Evolutionary conservation across 1,140 invertebrate genomes (phyloP).

Genomic region (Drosophila mojavensis): DNA sequence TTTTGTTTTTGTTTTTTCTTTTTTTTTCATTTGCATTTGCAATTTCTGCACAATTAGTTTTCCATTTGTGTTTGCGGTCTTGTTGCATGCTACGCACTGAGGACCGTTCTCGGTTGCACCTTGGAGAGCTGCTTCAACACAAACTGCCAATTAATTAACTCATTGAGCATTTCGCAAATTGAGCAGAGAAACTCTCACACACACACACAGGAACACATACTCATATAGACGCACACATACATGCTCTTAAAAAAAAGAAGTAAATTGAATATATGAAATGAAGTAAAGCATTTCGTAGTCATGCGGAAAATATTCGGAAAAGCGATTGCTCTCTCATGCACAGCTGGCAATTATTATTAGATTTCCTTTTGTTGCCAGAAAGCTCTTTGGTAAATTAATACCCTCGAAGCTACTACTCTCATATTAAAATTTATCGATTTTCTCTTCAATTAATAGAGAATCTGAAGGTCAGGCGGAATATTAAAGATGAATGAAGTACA

Average conservation of each 20-base stretch:
- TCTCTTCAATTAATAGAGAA: too few relatives aligned
- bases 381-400: not conserved
- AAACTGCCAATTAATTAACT: slow-evolving; percentile 76
- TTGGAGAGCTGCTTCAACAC: slow-evolving; percentile 63
- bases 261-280: not conserved
- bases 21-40: slow-evolving; percentile 15
- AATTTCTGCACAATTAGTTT: slow-evolving; percentile 77
- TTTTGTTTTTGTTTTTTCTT: slow-evolving; percentile 1
- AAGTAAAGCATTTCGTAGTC: slow-evolving; percentile 6
- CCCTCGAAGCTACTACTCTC: too few relatives aligned
- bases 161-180: slow-evolving; percentile 59
- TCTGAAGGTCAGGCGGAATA: too few relatives aligned
- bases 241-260: slow-evolving; percentile 15
- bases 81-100: slow-evolving; percentile 14
- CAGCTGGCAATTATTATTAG: not conserved
- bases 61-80: slow-evolving; percentile 33
- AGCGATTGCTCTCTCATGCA: not conserved
- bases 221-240: slow-evolving; percentile 14
- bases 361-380: not conserved
- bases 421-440: too few relatives aligned
- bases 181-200: slow-evolving; percentile 2
- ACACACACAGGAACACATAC: too few relatives aligned
- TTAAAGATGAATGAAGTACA: too few relatives aligned
- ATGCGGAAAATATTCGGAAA: slow-evolving; percentile 2
- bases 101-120: not conserved